Evolutionary conservation across 2,888 invertebrate species (phyloP).

Genomic region (Tridacna gigas): DNA sequence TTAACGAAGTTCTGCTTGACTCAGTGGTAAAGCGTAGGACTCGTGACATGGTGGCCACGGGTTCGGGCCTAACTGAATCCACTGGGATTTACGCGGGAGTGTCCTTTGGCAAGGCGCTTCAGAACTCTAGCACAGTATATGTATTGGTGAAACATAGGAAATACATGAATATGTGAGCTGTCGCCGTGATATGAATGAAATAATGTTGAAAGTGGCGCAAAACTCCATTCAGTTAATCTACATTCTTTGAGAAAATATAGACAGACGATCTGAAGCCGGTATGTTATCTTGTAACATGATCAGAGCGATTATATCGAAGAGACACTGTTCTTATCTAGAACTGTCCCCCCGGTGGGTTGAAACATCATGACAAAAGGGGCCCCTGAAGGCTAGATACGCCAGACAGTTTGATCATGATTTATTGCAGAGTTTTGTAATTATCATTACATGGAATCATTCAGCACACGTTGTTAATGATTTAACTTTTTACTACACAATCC

Average conservation of each 20-base stretch:
- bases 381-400: not conserved
- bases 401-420: slow-evolving; percentile 7
- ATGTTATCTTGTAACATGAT: slow-evolving; percentile 12
- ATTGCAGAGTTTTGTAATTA: not conserved
- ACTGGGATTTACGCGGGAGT: too few relatives aligned
- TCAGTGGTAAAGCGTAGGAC: too few relatives aligned
- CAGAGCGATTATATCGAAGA: not conserved
- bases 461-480: not conserved
- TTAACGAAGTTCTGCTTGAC: too few relatives aligned
- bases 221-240: too few relatives aligned
- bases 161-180: too few relatives aligned
- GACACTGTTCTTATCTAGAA: slow-evolving; percentile 15
- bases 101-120: too few relatives aligned
- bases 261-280: not conserved
- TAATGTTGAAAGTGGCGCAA: too few relatives aligned
- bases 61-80: too few relatives aligned
- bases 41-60: too few relatives aligned
- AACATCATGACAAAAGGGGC: not conserved
- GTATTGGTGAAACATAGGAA: too few relatives aligned
- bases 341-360: not conserved
- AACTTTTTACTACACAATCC: not conserved
- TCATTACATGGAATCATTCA: not conserved
- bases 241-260: not conserved
- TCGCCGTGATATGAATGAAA: too few relatives aligned
- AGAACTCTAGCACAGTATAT: too few relatives aligned